phyloP scores from a whole-genome alignment of 1,140 invertebrate genomes.

The Drosophila serrata region DNA sequence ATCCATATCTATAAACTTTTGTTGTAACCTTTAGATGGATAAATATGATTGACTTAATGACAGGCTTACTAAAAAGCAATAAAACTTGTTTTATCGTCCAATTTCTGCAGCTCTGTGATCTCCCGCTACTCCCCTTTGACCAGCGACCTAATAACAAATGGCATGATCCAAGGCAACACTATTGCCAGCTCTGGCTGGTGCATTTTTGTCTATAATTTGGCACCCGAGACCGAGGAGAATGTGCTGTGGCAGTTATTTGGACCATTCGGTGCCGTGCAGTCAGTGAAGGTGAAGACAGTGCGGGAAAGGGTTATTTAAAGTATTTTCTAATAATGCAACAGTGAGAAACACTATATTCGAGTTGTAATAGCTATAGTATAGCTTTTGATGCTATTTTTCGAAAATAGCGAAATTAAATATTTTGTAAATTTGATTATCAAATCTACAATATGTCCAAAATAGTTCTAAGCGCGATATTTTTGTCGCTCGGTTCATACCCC shows the following conservation, averaged over 20 bases:
- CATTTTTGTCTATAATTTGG: constrained; percentile 99
- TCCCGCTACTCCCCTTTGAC: constrained; percentile 96
- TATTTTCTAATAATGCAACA: no score
- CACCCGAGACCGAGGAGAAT: constrained; percentile 99
- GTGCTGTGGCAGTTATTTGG: constrained; percentile 99
- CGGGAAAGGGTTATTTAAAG: neutral
- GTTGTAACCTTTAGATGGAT: neutral
- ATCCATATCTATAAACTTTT: no score
- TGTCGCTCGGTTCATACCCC: no score
- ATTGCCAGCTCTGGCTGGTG: constrained; percentile 96
- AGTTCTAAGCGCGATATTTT: no score
- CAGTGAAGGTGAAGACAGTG: constrained; percentile 91
- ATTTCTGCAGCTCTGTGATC: constrained; percentile 73
- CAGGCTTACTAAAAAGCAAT: neutral
- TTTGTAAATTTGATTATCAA: no score
- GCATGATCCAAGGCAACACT: constrained; percentile 93
- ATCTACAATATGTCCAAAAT: no score
- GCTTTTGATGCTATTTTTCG: no score
- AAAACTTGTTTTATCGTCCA: neutral
- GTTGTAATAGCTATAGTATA: no score
- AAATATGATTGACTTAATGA: neutral
- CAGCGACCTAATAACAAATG: constrained; percentile 95
- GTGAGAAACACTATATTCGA: no score
- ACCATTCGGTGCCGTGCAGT: constrained; percentile 99
- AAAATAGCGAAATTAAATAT: no score